Conservation (phyloP, 2,113 vertebrate species). For the Urocynchramus pylzowi region DNA sequence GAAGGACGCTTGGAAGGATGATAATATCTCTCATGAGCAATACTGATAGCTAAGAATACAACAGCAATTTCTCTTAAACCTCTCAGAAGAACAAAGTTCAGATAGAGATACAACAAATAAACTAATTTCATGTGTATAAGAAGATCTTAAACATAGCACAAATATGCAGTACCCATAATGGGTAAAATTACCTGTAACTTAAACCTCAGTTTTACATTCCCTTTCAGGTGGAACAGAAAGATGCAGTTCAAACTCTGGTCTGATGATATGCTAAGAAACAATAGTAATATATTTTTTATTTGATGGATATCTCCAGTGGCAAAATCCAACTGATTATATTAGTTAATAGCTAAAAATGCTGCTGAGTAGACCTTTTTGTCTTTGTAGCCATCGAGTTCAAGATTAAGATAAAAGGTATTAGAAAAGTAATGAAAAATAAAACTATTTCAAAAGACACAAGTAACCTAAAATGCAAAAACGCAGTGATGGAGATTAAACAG, state of each 20-base stretch:
- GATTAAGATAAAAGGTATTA: not conserved
- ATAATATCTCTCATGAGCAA: not conserved
- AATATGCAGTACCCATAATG: not conserved
- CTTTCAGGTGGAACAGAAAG: not conserved
- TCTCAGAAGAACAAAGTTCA: constrained; percentile 37
- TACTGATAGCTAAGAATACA: constrained; percentile 16
- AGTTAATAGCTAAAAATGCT: not conserved
- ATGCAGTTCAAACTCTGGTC: not conserved
- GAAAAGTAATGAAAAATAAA: not conserved
- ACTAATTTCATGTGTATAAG: not conserved
- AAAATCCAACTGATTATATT: not conserved
- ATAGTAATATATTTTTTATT: not conserved
- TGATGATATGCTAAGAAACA: not conserved
- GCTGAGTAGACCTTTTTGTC: not conserved
- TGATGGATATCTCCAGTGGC: not conserved
- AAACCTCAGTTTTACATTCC: not conserved
- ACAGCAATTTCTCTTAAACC: not conserved
- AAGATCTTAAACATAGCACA: not conserved
- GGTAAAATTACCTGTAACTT: not conserved
- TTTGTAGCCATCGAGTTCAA: not conserved
- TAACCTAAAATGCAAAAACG: not conserved
- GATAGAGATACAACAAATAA: constrained; percentile 2
- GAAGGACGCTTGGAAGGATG: constrained; percentile 24
- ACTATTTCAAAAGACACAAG: not conserved
- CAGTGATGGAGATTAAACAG: not conserved